Evolutionary conservation across 2,113 vertebrate species (phyloP).

Genomic region (Phrynocephalus versicolor): DNA sequence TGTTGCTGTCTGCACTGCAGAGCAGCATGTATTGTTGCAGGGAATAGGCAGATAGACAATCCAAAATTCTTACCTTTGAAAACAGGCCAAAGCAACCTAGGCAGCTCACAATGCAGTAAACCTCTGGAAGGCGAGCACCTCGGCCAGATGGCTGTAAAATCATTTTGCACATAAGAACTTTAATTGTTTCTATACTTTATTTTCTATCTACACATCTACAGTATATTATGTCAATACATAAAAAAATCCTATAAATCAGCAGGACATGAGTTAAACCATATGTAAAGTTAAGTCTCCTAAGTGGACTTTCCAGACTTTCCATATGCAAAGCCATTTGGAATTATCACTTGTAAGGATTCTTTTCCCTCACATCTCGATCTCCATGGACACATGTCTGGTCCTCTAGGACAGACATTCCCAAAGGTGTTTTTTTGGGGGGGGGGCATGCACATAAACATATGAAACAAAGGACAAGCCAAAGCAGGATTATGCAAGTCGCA

Average conservation of each 20-base stretch:
- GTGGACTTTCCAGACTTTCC: neutral
- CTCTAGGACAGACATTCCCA: too few relatives aligned
- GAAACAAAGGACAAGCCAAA: neutral
- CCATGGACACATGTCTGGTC: neutral
- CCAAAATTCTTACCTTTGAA: constrained; percentile 81
- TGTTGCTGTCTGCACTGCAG: accelerated
- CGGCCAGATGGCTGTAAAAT: constrained; percentile 82
- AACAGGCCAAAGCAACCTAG: constrained; percentile 94
- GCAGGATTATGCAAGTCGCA: too few relatives aligned
- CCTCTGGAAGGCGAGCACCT: constrained; percentile 86
- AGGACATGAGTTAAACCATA: neutral
- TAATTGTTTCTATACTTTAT: neutral
- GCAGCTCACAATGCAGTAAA: constrained; percentile 95
- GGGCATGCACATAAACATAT: too few relatives aligned
- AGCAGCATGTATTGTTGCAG: accelerated
- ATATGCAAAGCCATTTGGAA: neutral
- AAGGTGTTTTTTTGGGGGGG: too few relatives aligned
- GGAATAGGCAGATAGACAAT: neutral
- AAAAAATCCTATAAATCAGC: neutral
- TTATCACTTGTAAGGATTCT: neutral
- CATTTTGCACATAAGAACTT: constrained; percentile 12
- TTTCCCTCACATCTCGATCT: neutral
- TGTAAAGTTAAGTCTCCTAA: neutral
- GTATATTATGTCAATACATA: neutral
- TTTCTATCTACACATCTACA: neutral